Conservation (phyloP, 2,113 vertebrate species). For the Cyanoramphus novaezelandiae region DNA sequence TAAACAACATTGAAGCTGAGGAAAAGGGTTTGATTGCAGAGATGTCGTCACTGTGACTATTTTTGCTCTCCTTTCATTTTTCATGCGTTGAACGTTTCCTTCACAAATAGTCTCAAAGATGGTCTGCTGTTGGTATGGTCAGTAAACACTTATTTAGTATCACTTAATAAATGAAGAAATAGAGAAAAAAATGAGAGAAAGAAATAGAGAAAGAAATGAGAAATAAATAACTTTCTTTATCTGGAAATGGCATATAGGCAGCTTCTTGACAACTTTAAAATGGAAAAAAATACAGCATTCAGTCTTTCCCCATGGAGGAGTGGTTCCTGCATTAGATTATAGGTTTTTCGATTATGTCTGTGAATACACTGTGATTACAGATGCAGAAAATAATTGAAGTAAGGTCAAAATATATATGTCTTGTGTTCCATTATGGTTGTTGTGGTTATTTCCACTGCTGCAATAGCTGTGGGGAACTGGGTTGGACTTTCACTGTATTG, state of each 20-base stretch:
- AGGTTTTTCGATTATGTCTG: background rate
- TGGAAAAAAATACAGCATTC: background rate
- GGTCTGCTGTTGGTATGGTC: background rate
- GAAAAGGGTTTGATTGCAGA: background rate
- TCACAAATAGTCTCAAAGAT: background rate
- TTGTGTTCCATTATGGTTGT: background rate
- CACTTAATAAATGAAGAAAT: no score
- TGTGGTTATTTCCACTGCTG: background rate
- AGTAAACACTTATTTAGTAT: background rate
- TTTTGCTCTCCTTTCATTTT: background rate
- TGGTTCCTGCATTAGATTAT: background rate
- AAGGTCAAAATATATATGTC: background rate
- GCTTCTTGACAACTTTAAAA: background rate
- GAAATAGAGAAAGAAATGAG: no score
- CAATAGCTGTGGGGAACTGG: background rate
- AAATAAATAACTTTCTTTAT: background rate
- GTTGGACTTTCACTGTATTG: background rate
- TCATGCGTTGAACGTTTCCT: background rate
- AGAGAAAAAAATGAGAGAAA: no score
- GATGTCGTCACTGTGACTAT: background rate
- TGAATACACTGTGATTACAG: background rate
- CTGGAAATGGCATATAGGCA: background rate
- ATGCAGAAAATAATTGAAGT: conserved; percentile 15
- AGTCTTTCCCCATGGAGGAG: background rate
- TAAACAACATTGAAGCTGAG: accelerated